Evolutionary conservation across 2,113 vertebrate genomes (phyloP), one percentile per base, ranked within the genome.

Genomic region (Sylvicapra grimmia): DNA sequence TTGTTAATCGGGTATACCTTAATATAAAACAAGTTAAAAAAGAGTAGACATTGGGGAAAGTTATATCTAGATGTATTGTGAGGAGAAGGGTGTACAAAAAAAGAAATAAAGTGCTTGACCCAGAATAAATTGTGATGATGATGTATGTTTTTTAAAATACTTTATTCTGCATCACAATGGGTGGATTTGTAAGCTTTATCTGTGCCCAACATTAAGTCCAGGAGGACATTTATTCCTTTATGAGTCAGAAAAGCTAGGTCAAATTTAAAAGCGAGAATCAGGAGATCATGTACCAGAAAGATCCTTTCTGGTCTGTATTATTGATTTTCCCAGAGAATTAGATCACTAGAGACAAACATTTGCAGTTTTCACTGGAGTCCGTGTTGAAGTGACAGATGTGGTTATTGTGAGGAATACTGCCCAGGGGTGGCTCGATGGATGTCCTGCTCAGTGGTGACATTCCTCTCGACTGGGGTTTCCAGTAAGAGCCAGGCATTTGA

Each of bases 381-480:
- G 99, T 72, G 98, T 98, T 83, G 99, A 99, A 98, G 98, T 99
- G 40, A 99, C 99, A 21, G 98, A 99, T 65, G 98, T 99, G 93
- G 99, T 99, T 97, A 99, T 99, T 83, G 98, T 99, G 92, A 99
- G 3, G 99, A 99, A 96, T 99, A 99, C 84, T 99, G 99, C 95
- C 99, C 29, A 99, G 99, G 98, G 99, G 99, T 93, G 99, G 99
- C 88, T 98, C 99, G 40, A 99, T 94, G 40, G 99, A 99, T 83
- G 98, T 99, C 33, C 98, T 99, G 6, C 98, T 99, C 27, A 99
- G 98, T 87, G 99, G 99, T 82, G 99, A 99, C 53, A 98, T 99
- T 93, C 99, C 99, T n/a, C 98, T 99, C 31, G 99, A 99, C 98
- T 99, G 99, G 99, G 99, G 99, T 68, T 99, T 99, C 98, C 99